These are phyloP conservation scores for Echiichthys vipera DNA, from an alignment of 2,797 vertebrate genomes.

Conservation along the genomic window DNA sequence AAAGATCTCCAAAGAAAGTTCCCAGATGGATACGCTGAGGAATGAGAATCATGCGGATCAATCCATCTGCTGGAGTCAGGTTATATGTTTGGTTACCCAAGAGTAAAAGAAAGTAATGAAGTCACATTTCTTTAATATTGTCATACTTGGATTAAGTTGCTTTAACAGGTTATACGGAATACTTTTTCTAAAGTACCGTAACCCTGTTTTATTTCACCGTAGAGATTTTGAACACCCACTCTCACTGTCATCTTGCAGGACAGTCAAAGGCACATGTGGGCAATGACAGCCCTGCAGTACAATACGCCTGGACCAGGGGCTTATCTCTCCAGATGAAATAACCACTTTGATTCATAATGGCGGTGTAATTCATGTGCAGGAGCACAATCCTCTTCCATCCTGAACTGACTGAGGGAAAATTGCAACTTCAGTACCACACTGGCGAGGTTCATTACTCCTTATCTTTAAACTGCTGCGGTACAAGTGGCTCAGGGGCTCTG, in stretches of 20 bases:
- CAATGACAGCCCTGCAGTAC: conserved; percentile 17
- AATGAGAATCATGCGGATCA: too few relatives aligned
- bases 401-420: conserved; percentile 23
- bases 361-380: conserved; percentile 18
- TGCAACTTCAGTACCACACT: conserved; percentile 29
- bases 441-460: conserved; percentile 49
- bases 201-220: too few relatives aligned
- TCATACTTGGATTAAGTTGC: too few relatives aligned
- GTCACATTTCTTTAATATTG: too few relatives aligned
- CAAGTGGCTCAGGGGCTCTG: conserved; percentile 31
- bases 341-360: conserved; percentile 15
- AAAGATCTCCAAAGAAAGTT: too few relatives aligned
- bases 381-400: conserved; percentile 16
- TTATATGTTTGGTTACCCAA: too few relatives aligned
- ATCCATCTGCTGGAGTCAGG: too few relatives aligned
- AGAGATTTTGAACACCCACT: neutral
- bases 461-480: conserved; percentile 49
- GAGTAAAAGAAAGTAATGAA: too few relatives aligned
- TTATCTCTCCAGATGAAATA: conserved; percentile 39
- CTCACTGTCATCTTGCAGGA: neutral
- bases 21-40: too few relatives aligned
- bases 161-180: too few relatives aligned
- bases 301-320: neutral
- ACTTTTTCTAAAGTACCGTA: too few relatives aligned
- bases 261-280: conserved; percentile 9